Percentiles rank a stretch among this genome's conserved stretches.
These are phyloP conservation scores for Hecatera dysodea DNA, from an alignment of 2,888 invertebrate species.

Conservation along the genomic window DNA sequence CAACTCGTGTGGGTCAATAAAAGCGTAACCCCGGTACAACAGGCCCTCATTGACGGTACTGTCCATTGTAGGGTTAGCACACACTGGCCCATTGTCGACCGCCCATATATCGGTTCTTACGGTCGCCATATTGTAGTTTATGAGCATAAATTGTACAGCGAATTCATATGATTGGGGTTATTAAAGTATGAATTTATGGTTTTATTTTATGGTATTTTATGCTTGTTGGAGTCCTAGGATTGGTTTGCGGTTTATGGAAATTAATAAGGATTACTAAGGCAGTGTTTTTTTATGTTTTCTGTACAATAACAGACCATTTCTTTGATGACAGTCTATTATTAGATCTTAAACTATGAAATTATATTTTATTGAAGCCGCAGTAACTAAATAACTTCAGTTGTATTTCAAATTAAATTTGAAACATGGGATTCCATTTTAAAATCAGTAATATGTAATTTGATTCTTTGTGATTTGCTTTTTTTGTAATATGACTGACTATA, in stretches of 20 bases:
- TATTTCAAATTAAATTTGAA: too few species aligned
- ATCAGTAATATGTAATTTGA: too few species aligned
- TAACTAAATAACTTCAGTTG: too few species aligned
- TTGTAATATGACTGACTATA: background rate
- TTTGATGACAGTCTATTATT: too few species aligned
- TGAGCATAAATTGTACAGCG: slow-evolving; percentile 25
- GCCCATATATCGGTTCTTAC: slow-evolving; percentile 35
- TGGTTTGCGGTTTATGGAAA: background rate
- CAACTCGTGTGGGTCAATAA: slow-evolving; percentile 71
- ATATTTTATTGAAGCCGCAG: too few species aligned
- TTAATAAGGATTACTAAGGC: background rate
- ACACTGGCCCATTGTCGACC: slow-evolving; percentile 51
- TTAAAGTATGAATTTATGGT: slow-evolving; percentile 25
- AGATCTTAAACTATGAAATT: too few species aligned
- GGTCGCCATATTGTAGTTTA: slow-evolving; percentile 39
- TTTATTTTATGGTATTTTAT: slow-evolving; percentile 21
- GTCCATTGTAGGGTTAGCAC: slow-evolving; percentile 62
- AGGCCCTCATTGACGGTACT: slow-evolving; percentile 62
- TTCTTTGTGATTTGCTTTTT: background rate
- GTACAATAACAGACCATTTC: too few species aligned
- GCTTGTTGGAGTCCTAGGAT: background rate
- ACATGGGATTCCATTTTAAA: too few species aligned
- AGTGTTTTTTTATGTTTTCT: background rate
- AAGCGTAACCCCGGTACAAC: slow-evolving; percentile 71
- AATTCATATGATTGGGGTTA: slow-evolving; percentile 35